Base-by-base conservation (phyloP, 2,797 vertebrate species). In the Gymnoscopelus microlampas region DNA sequence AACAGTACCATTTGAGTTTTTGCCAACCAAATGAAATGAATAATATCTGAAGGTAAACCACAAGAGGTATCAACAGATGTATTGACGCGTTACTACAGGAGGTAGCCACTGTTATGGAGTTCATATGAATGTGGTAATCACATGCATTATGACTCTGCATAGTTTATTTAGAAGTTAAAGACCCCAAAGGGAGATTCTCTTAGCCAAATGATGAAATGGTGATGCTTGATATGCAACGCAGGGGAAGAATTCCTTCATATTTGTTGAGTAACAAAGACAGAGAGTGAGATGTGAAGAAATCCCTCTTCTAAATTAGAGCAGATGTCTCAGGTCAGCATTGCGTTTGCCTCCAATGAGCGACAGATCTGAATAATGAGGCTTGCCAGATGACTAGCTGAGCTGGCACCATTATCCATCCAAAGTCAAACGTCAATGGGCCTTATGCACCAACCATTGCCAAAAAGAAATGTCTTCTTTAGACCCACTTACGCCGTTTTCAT, bases 1-100 rank as follows among this genome's bases (percentile, higher is more conserved):
- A 84, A 81, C 71, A 3, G 78, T 77, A 77, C 23, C 48, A 48
- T 44, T 49, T 74, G 57, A 44, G 71, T 63, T 61, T 76, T 39
- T 71, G 66, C 55, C 15, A 73, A 66, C 59, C 56, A 80, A 74
- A 68, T 57, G 56, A 64, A 29, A 78, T 72, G 69, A 77, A 73
- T 75, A 73, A 78, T 73, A 79, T 79, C 68, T 81, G 74, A 84
- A 77, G 63, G 74, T 82, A 55, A 61, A 63, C 60, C 68, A 68
- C 73, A 48, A 69, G 4, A 51, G 48, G 10, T 65, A n/a, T 70
- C 1, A 44, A 44, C 39, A 2, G 39, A 44, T 8, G 2, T 44
- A 35, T 35, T 35, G 32, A 35, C 32, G 32, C 2, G 32, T 35
- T 35, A 44, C 2, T 8, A 44, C 39, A 44, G 26, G 26, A 29